Evolutionary conservation across 2,113 vertebrate species (phyloP), one percentile per base, ranked within the genome.

Genomic region (Oncorhynchus mykiss): DNA sequence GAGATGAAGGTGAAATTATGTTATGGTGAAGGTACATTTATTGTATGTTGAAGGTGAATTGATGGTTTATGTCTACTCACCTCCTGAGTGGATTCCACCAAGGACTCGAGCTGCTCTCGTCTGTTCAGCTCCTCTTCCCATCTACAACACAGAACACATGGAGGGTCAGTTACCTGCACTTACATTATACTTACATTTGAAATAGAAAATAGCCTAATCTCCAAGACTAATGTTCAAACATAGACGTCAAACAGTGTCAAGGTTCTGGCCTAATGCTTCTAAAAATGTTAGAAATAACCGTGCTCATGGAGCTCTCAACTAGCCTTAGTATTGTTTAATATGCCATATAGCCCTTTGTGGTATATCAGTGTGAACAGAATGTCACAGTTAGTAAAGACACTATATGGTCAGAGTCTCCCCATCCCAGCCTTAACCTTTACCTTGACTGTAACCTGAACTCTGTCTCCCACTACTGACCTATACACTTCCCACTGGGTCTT

Each of bases 41-140:
- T 29, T 16, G 3, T 20, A 27, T 29, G 14, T 11, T 45, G 14
- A 57, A 57, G 18, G 39, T 60, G 71, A 60, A 13, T 29, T 27
- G 29, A n/a, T 25, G 9, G 73, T 86, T 80, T 85, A 11, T 45
- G 39, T 45, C 39, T 3, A 24, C 88, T 89, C 82, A 99, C 98
- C 97, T 98, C 95, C 85, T 97, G 90, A 74, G 99, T 81, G 1
- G 95, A 93, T 81, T 97, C 94, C 81, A 99, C 95, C 86, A 94
- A 92, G 0, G 94, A 94, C 86, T 99, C 96, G 88, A 99, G 89
- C 74, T 95, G 93, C 91, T 96, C 88, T 76, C 97, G 89, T 74
- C 95, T 97, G 14, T 93, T 93, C 22, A 96, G 80, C 79, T 99
- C 98, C 82, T 98, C 97, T 57, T 99, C 95, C 97, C 97, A 99